A percentile compares a stretch with the other conserved stretches of the same genome.
Evolutionary conservation across 2,113 vertebrate genomes (phyloP).

Genomic region (Cynopterus brachyotis): DNA sequence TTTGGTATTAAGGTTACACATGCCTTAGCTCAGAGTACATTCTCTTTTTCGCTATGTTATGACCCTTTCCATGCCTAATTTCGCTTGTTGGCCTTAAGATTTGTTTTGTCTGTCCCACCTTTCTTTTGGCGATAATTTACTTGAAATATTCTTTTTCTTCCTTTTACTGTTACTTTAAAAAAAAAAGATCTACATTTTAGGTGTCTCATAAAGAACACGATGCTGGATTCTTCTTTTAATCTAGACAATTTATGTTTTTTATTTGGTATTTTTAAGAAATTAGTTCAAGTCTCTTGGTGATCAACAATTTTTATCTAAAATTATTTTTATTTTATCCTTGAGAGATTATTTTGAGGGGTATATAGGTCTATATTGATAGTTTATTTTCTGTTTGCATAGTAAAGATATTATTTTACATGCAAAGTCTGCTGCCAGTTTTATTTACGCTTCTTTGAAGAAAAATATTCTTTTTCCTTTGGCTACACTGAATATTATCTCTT

Average conservation of each 20-base stretch:
- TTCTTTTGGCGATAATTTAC: constrained; percentile 1
- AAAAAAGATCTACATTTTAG: not conserved
- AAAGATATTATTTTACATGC: not conserved
- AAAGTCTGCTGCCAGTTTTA: not conserved
- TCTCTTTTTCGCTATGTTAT: not conserved
- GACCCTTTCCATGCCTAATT: not conserved
- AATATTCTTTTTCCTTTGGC: constrained; percentile 5
- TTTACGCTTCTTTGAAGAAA: not conserved
- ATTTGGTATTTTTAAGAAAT: constrained; percentile 10
- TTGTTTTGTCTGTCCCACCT: not conserved
- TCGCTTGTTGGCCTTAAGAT: not conserved
- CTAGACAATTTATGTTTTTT: not conserved
- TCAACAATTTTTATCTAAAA: not conserved
- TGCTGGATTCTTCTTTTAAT: not conserved
- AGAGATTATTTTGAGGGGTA: not conserved
- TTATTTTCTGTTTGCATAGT: not conserved
- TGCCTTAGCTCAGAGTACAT: not conserved
- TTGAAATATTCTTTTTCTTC: not conserved
- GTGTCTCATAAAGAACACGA: not conserved
- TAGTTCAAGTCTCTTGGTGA: constrained; percentile 6
- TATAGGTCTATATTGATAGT: not conserved
- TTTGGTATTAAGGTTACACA: not conserved
- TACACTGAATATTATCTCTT: not conserved
- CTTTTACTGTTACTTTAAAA: not conserved
- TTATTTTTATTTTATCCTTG: constrained; percentile 17